phyloP scores from a whole-genome alignment of 2,113 vertebrate genomes.

The Cyanoderma ruficeps region DNA sequence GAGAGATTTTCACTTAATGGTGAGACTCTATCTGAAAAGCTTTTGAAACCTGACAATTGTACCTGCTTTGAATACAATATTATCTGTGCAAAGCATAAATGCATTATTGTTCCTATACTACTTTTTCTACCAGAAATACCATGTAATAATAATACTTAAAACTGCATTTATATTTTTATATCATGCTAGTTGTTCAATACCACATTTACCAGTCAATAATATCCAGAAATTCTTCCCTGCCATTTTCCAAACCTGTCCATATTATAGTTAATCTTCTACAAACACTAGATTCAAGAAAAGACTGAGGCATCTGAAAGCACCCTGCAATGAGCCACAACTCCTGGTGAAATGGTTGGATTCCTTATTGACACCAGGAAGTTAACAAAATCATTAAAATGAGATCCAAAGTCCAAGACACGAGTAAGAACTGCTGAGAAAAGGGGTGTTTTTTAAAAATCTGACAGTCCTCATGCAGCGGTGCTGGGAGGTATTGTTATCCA shows the following conservation, averaged over 20 bases:
- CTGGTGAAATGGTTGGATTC: not conserved
- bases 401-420: not conserved
- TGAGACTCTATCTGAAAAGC: not conserved
- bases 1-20: not conserved
- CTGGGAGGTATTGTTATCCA: not conserved
- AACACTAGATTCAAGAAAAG: not conserved
- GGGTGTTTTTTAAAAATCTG: not conserved
- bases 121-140: not conserved
- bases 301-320: not conserved
- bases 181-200: not conserved
- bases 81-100: not conserved
- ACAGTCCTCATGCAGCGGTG: not conserved
- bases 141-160: not conserved
- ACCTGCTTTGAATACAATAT: not conserved
- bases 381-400: not conserved
- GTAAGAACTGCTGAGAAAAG: not conserved
- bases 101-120: not conserved
- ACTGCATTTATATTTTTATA: not conserved
- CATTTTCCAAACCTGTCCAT: not conserved
- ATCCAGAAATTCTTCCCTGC: not conserved
- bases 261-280: not conserved
- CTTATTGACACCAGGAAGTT: not conserved
- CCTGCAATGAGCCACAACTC: not conserved
- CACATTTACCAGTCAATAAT: not conserved
- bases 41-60: not conserved